A percentile compares a stretch with the other conserved stretches of the same genome.
These are phyloP conservation scores for Lepus timidus DNA, from an alignment of 2,113 vertebrate genomes.

Conservation along the genomic window DNA sequence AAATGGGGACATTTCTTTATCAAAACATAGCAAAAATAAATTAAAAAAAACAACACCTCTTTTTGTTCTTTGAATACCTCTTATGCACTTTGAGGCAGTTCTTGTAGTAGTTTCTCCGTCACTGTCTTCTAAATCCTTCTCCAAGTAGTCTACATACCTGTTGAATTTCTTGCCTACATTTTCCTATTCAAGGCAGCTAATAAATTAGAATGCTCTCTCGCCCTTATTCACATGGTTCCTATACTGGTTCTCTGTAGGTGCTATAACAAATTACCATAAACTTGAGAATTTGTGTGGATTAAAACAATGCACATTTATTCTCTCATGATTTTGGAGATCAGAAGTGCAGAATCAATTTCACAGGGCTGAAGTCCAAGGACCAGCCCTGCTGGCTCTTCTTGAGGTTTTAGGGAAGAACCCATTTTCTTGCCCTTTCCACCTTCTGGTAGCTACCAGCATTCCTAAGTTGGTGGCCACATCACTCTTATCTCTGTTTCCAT, in stretches of 20 bases:
- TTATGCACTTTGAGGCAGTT: background rate
- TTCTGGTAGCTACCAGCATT: background rate
- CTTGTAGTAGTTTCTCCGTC: background rate
- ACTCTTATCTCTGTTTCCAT: background rate
- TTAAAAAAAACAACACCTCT: accelerated
- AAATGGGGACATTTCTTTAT: background rate
- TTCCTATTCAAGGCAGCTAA: background rate
- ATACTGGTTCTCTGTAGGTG: background rate
- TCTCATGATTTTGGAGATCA: background rate
- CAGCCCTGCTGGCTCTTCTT: background rate
- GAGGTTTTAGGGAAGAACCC: background rate
- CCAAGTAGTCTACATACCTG: background rate
- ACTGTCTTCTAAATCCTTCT: background rate
- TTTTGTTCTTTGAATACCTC: background rate
- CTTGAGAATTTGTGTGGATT: background rate
- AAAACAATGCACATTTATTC: background rate
- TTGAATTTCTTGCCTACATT: background rate
- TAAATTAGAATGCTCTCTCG: background rate
- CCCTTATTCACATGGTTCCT: background rate
- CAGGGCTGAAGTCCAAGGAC: background rate
- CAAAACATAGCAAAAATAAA: background rate
- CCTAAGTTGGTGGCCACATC: background rate
- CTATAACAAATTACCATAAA: background rate
- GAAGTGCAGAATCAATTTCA: background rate
- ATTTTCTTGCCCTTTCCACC: background rate